Conservation (phyloP, 2,888 invertebrate genomes). For the Ceriagrion tenellum region DNA sequence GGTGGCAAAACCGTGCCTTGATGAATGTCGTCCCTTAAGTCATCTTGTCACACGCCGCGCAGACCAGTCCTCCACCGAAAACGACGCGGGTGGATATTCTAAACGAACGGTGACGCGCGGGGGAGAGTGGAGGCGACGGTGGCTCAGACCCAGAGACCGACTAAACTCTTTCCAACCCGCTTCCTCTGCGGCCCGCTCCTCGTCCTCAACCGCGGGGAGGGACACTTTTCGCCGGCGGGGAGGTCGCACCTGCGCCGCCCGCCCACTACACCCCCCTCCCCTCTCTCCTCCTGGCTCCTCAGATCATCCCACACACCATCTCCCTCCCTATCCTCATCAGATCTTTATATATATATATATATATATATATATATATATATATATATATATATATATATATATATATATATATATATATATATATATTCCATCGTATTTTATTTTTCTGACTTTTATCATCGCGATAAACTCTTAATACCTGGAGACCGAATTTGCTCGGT, state of each 20-base stretch:
- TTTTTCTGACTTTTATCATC: no score
- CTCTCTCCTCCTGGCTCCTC: neutral
- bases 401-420: no score
- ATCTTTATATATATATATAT: neutral
- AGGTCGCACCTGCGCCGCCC: neutral
- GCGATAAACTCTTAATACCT: no score
- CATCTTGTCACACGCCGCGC: conserved; percentile 44
- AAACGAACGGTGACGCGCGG: no score
- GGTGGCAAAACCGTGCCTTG: conserved; percentile 34
- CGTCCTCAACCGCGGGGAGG: neutral
- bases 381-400: no score
- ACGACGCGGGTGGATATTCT: neutral
- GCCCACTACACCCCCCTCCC: no score
- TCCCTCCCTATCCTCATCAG: neutral
- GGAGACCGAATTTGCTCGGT: no score
- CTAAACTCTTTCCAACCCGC: neutral
- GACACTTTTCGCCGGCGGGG: neutral
- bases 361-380: no score
- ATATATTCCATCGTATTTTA: no score
- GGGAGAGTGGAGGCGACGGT: neutral
- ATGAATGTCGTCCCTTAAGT: conserved; percentile 28
- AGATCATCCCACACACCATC: neutral
- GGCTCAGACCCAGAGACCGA: neutral
- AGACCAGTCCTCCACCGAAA: no score
- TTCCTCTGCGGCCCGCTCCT: neutral